Percentiles rank a stretch among this genome's conserved stretches.
phyloP scores from a whole-genome alignment of 2,113 vertebrate species.

The Mohoua ochrocephala region DNA sequence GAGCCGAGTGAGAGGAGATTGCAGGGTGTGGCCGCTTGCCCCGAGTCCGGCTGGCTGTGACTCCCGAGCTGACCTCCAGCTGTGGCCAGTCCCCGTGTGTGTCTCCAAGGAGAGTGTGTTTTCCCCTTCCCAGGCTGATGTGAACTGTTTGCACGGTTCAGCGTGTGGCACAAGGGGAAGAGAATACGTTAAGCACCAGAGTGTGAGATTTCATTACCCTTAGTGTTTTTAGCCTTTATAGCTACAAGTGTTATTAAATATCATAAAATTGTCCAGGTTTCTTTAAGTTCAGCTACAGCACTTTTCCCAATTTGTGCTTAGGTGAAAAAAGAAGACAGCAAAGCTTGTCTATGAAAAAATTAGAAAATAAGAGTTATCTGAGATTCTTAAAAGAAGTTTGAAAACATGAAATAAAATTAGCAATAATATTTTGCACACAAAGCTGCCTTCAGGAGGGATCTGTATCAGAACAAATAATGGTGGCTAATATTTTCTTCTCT shows the following conservation, averaged over 20 bases:
- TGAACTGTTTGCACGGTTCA: background rate
- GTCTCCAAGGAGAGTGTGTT: background rate
- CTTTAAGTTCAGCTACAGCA: constrained; percentile 7
- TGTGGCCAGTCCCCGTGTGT: background rate
- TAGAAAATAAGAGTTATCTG: background rate
- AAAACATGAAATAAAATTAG: constrained; percentile 13
- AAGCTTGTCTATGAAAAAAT: background rate
- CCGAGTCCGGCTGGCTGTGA: background rate
- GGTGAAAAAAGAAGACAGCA: background rate
- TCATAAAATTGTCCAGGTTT: constrained; percentile 23
- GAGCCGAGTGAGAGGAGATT: background rate
- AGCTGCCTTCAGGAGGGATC: constrained; percentile 18
- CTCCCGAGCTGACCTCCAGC: background rate
- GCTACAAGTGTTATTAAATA: constrained; percentile 37
- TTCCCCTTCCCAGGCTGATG: background rate
- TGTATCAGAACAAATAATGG: background rate
- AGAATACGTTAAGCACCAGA: background rate
- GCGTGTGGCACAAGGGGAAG: background rate
- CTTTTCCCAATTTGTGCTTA: background rate
- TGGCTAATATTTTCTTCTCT: constrained; percentile 23
- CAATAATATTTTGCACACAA: constrained; percentile 24
- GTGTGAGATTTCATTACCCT: constrained; percentile 27
- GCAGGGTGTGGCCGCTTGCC: background rate
- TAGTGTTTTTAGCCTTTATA: constrained; percentile 11
- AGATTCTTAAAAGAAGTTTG: constrained; percentile 12